Evolutionary conservation across 2,113 vertebrate species (phyloP).

Genomic region (Dicerorhinus sumatrensis): DNA sequence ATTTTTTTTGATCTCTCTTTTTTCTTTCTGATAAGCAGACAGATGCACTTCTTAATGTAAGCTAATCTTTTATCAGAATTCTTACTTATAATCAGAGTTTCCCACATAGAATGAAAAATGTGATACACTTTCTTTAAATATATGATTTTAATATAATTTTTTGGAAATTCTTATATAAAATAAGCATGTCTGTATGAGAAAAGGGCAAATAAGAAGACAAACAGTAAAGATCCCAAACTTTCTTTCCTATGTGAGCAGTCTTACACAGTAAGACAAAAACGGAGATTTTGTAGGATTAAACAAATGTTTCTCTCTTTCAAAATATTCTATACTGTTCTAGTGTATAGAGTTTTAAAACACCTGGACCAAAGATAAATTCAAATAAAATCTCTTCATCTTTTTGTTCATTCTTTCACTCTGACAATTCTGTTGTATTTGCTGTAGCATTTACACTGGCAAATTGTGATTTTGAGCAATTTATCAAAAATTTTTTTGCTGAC

Average conservation of each 20-base stretch:
- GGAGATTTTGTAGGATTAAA: not conserved
- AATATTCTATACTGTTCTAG: not conserved
- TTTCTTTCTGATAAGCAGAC: not conserved
- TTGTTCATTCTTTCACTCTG: not conserved
- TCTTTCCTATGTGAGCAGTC: not conserved
- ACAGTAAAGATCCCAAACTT: not conserved
- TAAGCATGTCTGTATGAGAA: not conserved
- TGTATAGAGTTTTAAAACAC: not conserved
- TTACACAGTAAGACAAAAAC: not conserved
- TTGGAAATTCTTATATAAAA: not conserved
- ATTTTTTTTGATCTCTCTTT: not conserved
- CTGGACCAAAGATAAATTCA: not conserved
- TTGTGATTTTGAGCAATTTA: not conserved
- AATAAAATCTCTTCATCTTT: conserved; percentile 7
- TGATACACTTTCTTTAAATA: not conserved
- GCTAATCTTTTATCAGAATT: not conserved
- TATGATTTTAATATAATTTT: not conserved
- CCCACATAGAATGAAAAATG: not conserved
- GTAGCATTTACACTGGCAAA: not conserved
- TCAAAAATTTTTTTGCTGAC: not conserved
- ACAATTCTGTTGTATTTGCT: not conserved
- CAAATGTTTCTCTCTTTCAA: not conserved
- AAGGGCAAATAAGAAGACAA: not conserved
- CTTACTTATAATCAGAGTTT: not conserved
- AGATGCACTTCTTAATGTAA: not conserved